phyloP scores from a whole-genome alignment of 2,113 vertebrate genomes.

The Diphyllodes magnificus region DNA sequence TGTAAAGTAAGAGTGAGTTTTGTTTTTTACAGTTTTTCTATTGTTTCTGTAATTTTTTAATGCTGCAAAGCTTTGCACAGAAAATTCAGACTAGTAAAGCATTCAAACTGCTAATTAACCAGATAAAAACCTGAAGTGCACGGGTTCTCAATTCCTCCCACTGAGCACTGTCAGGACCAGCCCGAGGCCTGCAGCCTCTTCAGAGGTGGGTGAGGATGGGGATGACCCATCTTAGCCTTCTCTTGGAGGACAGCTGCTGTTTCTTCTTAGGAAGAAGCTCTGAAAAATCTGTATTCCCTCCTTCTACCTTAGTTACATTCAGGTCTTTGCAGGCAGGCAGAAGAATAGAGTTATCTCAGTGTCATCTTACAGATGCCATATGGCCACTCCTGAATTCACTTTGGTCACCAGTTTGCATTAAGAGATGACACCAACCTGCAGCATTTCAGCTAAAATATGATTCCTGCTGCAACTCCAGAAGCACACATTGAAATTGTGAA shows the following conservation, averaged over 20 bases:
- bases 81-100: background rate
- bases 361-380: rapidly evolving
- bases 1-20: background rate
- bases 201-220: too few species aligned
- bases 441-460: background rate
- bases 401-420: background rate
- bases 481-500: background rate
- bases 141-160: background rate
- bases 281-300: background rate
- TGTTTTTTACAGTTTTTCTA: background rate
- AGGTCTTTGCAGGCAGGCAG: background rate
- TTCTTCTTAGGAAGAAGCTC: background rate
- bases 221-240: background rate
- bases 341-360: background rate
- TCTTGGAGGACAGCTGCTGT: background rate
- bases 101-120: background rate
- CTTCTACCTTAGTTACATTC: too few species aligned
- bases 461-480: background rate
- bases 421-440: background rate
- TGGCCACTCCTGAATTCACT: background rate
- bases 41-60: background rate
- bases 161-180: background rate
- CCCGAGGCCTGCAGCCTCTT: background rate
- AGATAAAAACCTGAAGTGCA: background rate
- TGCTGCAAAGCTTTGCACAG: background rate